A percentile compares a stretch with the other conserved stretches of the same genome.
Evolutionary conservation across 92 coral and sea anemone species (phyloP).

Genomic region (Plumapathes pennacea): DNA sequence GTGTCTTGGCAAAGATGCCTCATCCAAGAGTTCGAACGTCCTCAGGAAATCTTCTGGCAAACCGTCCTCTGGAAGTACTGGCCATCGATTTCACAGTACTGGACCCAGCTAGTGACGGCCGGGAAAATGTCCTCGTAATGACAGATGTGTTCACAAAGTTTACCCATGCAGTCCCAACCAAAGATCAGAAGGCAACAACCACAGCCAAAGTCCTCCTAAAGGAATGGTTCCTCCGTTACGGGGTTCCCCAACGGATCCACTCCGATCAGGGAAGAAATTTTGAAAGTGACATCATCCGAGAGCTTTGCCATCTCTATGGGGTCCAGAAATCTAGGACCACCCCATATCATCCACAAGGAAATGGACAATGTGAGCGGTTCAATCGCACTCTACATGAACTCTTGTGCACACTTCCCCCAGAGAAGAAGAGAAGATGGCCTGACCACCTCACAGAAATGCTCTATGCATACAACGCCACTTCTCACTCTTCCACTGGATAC

Average conservation of each 20-base stretch:
- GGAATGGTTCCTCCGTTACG: constrained; percentile 64
- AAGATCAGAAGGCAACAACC: constrained; percentile 52
- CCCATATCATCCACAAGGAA: constrained; percentile 64
- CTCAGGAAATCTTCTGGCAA: constrained; percentile 45
- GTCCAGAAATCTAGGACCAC: constrained; percentile 60
- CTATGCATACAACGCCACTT: constrained; percentile 71
- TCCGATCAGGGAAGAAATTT: constrained; percentile 66
- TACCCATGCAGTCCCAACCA: constrained; percentile 42
- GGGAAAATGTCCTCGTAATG: constrained; percentile 53
- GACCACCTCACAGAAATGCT: constrained; percentile 61
- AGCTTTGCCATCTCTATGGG: constrained; percentile 56
- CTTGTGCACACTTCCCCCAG: constrained; percentile 34
- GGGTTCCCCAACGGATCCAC: constrained; percentile 52
- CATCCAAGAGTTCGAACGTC: constrained; percentile 42
- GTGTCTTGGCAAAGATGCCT: constrained; percentile 53
- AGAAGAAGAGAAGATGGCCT: constrained; percentile 53
- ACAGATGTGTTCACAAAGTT: constrained; percentile 63
- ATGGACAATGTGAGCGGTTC: constrained; percentile 68
- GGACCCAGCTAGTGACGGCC: constrained; percentile 51
- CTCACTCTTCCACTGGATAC: constrained; percentile 64
- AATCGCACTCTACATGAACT: constrained; percentile 64
- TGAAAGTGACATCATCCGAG: constrained; percentile 49
- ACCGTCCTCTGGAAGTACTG: constrained; percentile 56
- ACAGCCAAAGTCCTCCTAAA: constrained; percentile 38
- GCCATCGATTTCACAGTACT: constrained; percentile 53